phyloP scores from a whole-genome alignment of 2,888 invertebrate genomes.

The Hetaerina titia region DNA sequence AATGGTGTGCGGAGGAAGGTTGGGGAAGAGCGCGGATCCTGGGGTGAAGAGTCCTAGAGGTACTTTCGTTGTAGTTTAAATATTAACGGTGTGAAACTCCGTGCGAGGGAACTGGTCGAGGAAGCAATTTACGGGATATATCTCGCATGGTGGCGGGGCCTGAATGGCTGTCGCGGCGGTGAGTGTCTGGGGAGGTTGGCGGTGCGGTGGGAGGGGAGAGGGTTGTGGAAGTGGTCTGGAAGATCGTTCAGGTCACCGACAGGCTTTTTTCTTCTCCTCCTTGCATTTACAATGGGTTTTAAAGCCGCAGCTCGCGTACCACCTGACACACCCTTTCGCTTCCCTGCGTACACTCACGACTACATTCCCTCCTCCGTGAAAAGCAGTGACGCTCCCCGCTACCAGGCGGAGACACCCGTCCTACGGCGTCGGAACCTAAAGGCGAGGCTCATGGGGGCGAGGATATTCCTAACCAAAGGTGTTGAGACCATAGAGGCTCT shows the following conservation, averaged over 20 bases:
- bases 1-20: neutral
- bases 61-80: slow-evolving; percentile 18
- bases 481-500: too few species aligned
- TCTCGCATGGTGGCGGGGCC: neutral
- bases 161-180: neutral
- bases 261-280: neutral
- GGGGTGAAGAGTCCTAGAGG: neutral
- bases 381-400: neutral
- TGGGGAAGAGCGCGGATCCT: neutral
- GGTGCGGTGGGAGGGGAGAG: neutral
- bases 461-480: too few species aligned
- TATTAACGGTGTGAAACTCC: slow-evolving; percentile 59
- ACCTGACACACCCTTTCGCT: slow-evolving; percentile 24
- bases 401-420: slow-evolving; percentile 5
- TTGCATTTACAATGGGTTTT: slow-evolving; percentile 50
- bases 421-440: neutral
- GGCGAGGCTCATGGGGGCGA: too few species aligned
- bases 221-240: neutral
- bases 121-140: slow-evolving; percentile 53
- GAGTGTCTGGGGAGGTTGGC: neutral
- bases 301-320: neutral
- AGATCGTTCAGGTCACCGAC: neutral
- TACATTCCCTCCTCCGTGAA: neutral
- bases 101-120: slow-evolving; percentile 26
- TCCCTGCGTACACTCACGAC: neutral